phyloP scores from a whole-genome alignment of 2,797 vertebrate species.

The Eupleurogrammus muticus region DNA sequence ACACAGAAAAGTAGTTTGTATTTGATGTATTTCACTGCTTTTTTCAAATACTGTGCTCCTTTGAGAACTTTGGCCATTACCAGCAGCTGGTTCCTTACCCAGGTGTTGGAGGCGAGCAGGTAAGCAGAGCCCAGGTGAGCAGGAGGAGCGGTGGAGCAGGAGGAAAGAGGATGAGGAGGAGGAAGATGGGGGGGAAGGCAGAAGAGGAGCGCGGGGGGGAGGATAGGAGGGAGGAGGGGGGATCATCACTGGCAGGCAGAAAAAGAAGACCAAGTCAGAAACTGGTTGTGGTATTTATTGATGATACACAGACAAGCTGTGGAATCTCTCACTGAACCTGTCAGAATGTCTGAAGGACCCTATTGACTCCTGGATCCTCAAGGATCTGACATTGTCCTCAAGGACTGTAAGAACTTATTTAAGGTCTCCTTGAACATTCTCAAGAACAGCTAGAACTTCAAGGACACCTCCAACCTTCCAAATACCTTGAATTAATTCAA shows the following conservation, averaged over 20 bases:
- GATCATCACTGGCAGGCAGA: slow-evolving; percentile 77
- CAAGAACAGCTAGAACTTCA: not conserved
- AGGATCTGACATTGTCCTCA: not conserved
- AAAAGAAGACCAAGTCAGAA: slow-evolving; percentile 17
- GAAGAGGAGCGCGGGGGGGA: slow-evolving; percentile 54
- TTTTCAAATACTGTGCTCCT: not conserved
- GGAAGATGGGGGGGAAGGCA: not conserved
- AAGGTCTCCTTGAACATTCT: not conserved
- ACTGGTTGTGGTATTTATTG: not conserved
- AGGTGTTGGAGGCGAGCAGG: slow-evolving; percentile 81
- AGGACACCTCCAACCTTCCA: no score
- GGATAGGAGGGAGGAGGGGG: slow-evolving; percentile 75
- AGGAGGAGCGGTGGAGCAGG: slow-evolving; percentile 47
- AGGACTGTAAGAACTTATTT: no score
- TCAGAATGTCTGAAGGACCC: not conserved
- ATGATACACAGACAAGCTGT: slow-evolving; percentile 2
- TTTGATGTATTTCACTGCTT: not conserved
- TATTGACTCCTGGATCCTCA: not conserved
- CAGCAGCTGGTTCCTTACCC: slow-evolving; percentile 72
- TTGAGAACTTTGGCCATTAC: not conserved
- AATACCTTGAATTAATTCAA: no score
- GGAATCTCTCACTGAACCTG: no score
- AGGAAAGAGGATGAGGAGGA: slow-evolving; percentile 4
- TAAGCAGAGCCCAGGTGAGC: slow-evolving; percentile 64
- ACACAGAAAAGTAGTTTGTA: not conserved